Evolutionary conservation across 2,888 invertebrate species (phyloP).

Genomic region (Hyles lineata): DNA sequence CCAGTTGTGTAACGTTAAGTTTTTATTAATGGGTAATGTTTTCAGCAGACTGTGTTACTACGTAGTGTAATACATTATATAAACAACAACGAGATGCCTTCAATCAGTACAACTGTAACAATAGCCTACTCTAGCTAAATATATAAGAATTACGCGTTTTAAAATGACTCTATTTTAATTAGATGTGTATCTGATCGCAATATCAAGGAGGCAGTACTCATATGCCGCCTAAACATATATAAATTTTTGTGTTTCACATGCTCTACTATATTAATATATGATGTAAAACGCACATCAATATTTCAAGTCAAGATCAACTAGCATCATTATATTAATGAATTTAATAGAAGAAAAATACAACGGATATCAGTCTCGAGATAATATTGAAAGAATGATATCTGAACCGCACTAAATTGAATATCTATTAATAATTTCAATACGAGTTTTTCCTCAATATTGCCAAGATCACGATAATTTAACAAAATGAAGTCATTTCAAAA

Average conservation of each 20-base stretch:
- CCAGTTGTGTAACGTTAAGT: conserved; percentile 51
- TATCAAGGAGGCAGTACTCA: neutral
- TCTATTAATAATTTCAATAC: too few species aligned
- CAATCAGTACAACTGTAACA: conserved; percentile 83
- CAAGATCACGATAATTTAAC: neutral
- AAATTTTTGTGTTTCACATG: too few species aligned
- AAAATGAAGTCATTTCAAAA: conserved; percentile 18
- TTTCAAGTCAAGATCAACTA: too few species aligned
- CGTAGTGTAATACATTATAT: conserved; percentile 73
- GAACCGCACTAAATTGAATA: too few species aligned
- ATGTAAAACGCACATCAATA: too few species aligned
- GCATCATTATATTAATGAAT: too few species aligned
- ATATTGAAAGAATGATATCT: too few species aligned
- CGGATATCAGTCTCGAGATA: too few species aligned
- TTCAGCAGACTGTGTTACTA: conserved; percentile 79
- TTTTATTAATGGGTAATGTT: conserved; percentile 39
- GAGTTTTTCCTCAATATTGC: neutral
- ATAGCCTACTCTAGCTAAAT: conserved; percentile 80
- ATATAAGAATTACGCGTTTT: conserved; percentile 50
- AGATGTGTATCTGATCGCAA: neutral
- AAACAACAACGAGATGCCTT: conserved; percentile 83
- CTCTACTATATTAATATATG: too few species aligned
- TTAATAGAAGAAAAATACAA: too few species aligned
- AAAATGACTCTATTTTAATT: conserved; percentile 52
- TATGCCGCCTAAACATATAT: neutral